Base-by-base conservation (phyloP, 2,888 invertebrate genomes). In the Nasonia oneida region DNA sequence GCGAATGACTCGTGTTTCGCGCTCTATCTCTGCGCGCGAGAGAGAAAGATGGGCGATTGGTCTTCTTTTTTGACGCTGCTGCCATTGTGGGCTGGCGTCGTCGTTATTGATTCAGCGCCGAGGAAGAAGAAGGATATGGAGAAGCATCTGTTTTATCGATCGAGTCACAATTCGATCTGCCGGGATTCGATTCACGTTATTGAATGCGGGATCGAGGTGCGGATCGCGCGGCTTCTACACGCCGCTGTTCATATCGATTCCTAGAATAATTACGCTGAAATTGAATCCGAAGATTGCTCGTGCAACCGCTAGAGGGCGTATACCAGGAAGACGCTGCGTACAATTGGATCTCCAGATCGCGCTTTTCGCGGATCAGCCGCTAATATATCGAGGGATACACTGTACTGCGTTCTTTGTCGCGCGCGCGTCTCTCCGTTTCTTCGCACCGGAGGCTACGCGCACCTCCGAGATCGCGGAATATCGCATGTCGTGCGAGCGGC, bases 1-100 rank as follows among this genome's bases (percentile, higher is more conserved):
- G 61, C 37, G 42, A 74, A 61, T 81, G 81, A 81, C 73, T 71
- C 53, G 80, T 47, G 71, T 53, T 73, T 81, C 80, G 15, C 15
- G 33, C 39, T 50, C 50, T 71, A 71, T 12, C n/a, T 50, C 15
- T 29, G 29, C 29, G 1, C 29, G 29, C 29, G 1, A 29, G 29
- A 29, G 33, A 15, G 15, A 3, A 18, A 33, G 37, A 53, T 57
- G 42, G 71, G 57, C 70, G 80, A n/a, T 10, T 12, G 42, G 73
- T 33, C n/a, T 73, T 73, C 23, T 47, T 47, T 42, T 73, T 18
- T 42, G 6, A 18, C 39, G 18, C 18, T 12, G 8, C n/a, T 33
- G 15, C 29, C 42, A 29, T 67, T 33, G 64, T n/a, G 3, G 50
- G 37, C 12, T 12, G 23, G 23, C 33, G 23, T 73, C 37, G 42